Conservation (phyloP, 2,888 invertebrate genomes). For the Mythimna ferrago region DNA sequence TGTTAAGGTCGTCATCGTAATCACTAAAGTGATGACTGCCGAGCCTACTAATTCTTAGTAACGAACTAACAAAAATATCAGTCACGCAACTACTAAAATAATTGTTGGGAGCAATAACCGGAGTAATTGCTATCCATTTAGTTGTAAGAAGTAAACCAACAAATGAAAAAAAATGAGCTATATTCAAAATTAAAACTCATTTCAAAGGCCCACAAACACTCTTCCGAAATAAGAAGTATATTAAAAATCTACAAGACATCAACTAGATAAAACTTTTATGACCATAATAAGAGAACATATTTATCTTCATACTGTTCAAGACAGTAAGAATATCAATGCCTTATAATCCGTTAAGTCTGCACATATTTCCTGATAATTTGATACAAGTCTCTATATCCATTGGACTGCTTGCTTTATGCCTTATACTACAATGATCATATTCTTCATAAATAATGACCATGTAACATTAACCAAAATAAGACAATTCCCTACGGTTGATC, state of each 20-base stretch:
- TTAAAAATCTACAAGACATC: neutral
- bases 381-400: neutral
- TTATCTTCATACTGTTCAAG: too few relatives aligned
- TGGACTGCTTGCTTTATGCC: too few relatives aligned
- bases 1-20: constrained; percentile 18
- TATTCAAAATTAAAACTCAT: too few relatives aligned
- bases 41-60: constrained; percentile 30
- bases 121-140: constrained; percentile 22
- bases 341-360: too few relatives aligned
- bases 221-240: too few relatives aligned
- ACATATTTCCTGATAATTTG: neutral
- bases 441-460: neutral
- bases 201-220: too few relatives aligned
- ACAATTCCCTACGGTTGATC: neutral
- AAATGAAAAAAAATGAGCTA: neutral
- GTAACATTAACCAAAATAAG: neutral
- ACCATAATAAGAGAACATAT: neutral
- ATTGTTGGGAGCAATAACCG: constrained; percentile 25
- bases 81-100: constrained; percentile 43
- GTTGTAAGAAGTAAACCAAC: constrained; percentile 12
- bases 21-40: constrained; percentile 21
- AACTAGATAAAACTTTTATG: neutral
- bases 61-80: constrained; percentile 19
- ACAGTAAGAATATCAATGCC: too few relatives aligned
- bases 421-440: neutral